Evolutionary conservation across 1,140 invertebrate genomes (phyloP).

Genomic region (Conus betulinus): DNA sequence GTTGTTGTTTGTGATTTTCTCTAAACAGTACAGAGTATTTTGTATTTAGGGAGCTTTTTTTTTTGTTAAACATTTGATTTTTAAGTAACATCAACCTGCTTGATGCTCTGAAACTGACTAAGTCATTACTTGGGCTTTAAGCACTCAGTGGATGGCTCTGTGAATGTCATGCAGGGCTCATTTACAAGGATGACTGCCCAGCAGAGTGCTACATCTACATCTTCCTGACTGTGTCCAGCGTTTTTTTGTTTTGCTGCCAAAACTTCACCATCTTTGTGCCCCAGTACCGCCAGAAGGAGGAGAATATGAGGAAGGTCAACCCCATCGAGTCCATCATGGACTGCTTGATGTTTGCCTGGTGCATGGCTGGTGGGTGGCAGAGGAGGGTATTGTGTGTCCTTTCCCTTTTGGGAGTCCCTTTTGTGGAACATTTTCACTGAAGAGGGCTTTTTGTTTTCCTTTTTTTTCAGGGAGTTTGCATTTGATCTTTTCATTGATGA

Average conservation of each 20-base stretch:
- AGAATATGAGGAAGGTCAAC: slow-evolving; percentile 75
- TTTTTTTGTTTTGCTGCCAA: slow-evolving; percentile 83
- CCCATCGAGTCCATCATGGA: slow-evolving; percentile 80
- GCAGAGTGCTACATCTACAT: slow-evolving; percentile 86
- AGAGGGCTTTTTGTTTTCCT: no score
- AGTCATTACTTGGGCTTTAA: background rate
- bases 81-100: no score
- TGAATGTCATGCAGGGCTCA: slow-evolving; percentile 73
- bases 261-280: slow-evolving; percentile 81
- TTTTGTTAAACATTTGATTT: no score
- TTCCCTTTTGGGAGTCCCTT: no score
- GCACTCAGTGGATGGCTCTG: background rate
- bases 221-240: slow-evolving; percentile 89
- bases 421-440: no score
- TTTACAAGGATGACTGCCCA: slow-evolving; percentile 86
- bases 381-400: no score
- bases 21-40: no score
- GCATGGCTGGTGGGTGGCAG: slow-evolving; percentile 61
- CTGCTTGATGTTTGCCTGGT: slow-evolving; percentile 80
- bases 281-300: slow-evolving; percentile 77
- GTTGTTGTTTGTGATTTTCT: no score
- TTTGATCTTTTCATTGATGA: no score
- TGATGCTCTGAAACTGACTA: background rate
- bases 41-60: no score
- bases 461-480: no score